Evolutionary conservation across 2,797 vertebrate species (phyloP).

Genomic region (Gephyroberyx darwinii): DNA sequence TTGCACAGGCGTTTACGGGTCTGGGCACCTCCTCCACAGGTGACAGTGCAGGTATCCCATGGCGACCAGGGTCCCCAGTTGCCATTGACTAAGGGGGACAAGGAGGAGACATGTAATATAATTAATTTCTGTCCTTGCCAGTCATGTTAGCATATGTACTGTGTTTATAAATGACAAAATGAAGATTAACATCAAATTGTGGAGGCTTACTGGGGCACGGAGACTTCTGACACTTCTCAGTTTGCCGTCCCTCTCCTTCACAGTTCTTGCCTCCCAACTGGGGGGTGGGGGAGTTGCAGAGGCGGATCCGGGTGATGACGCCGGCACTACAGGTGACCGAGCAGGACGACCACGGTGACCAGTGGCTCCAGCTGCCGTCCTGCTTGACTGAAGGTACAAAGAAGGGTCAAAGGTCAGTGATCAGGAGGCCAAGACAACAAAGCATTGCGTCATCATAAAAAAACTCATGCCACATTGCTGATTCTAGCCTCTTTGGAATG

Average conservation of each 20-base stretch:
- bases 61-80: conserved; percentile 97
- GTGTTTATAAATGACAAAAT: too few species aligned
- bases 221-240: conserved; percentile 88
- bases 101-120: conserved; percentile 1
- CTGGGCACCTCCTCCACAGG: conserved; percentile 92
- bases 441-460: too few species aligned
- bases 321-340: conserved; percentile 94
- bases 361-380: conserved; percentile 97
- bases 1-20: conserved; percentile 93
- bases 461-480: too few species aligned
- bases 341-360: conserved; percentile 99
- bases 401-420: conserved; percentile 53
- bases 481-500: too few species aligned
- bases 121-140: not conserved
- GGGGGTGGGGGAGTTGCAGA: conserved; percentile 97
- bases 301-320: conserved; percentile 95
- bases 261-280: conserved; percentile 94
- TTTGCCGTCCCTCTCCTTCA: conserved; percentile 92
- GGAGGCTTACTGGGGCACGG: conserved; percentile 91
- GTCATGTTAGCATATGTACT: too few species aligned
- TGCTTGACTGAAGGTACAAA: conserved; percentile 88
- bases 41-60: conserved; percentile 91
- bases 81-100: conserved; percentile 86
- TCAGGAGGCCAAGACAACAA: conserved; percentile 15
- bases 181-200: not conserved